Base-by-base conservation (phyloP, 2,797 vertebrate species). In the Echeneis naucrates region DNA sequence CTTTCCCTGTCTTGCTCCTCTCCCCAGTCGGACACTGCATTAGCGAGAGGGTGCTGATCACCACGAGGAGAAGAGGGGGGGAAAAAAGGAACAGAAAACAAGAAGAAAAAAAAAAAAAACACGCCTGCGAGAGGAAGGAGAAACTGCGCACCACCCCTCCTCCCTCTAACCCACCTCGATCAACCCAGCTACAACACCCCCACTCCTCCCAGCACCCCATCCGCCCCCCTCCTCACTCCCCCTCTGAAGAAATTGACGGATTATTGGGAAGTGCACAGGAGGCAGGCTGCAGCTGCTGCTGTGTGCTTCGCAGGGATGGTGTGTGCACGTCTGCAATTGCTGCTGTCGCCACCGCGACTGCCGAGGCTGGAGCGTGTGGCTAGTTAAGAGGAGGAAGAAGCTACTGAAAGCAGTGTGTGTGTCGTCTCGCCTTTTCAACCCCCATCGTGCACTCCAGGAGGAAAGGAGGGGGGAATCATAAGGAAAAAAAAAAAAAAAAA, bases 201-300 rank as follows among this genome's bases (percentile, higher is more conserved):
- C 78, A 70, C 81, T 86, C 85, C 82, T 80, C 80, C 59, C 71
- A 73, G 72, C 87, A 84, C 73, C 90, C 75, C 82, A 87, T 91
- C 88, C 77, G 85, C 73, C 88, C 85, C 68, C 82, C 76, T 72
- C 68, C 80, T 83, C 85, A 66, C 81, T 81, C 74, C 84, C 87
- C 84, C 90, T 87, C 90, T 80, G 72, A 94, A 94, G 94, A 93
- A 95, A 95, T 88, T 95, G 91, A 94, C 91, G 94, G 95, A 96
- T 95, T 94, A 95, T 93, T 89, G 91, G 92, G 92, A 94, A 94
- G 88, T 87, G 89, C 89, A 88, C 88, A 84, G 75, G 92, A 94
- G 85, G 92, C 88, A 89, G 90, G 88, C 89, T 91, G 86, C 93
- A 94, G 95, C 91, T 93, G 90, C 92, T 88, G 87, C 90, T 85